Conservation (phyloP, 2,888 invertebrate genomes). For the Cinara cedri region DNA sequence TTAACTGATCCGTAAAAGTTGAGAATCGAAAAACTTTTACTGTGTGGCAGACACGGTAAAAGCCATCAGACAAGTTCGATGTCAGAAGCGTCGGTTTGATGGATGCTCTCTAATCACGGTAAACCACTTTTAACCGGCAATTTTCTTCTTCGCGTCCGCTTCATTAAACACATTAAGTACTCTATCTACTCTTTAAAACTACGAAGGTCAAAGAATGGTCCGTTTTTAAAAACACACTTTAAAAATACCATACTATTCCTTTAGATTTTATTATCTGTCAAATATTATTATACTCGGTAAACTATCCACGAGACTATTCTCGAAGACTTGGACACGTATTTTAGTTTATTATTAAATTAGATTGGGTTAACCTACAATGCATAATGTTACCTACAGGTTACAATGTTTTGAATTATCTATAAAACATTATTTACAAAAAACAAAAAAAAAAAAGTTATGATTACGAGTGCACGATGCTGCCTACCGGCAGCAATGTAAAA, state of each 20-base stretch:
- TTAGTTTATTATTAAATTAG: too few relatives aligned
- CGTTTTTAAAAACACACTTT: slow-evolving; percentile 1
- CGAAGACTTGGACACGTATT: too few relatives aligned
- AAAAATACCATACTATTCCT: neutral
- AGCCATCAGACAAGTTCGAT: slow-evolving; percentile 56
- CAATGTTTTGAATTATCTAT: too few relatives aligned
- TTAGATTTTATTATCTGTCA: neutral
- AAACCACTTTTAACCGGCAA: slow-evolving; percentile 58
- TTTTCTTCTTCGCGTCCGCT: slow-evolving; percentile 32
- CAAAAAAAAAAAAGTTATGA: too few relatives aligned
- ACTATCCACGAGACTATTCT: too few relatives aligned
- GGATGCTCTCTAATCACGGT: slow-evolving; percentile 59
- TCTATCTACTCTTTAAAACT: slow-evolving; percentile 37
- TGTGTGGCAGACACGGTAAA: slow-evolving; percentile 48
- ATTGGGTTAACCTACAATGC: too few relatives aligned
- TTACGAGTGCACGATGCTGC: too few relatives aligned
- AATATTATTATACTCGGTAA: too few relatives aligned
- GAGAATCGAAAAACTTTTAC: slow-evolving; percentile 56
- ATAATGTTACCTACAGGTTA: too few relatives aligned
- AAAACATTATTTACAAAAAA: too few relatives aligned
- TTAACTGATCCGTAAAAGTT: slow-evolving; percentile 55
- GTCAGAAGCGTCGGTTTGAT: slow-evolving; percentile 57
- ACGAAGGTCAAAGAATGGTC: neutral
- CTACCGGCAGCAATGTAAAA: too few relatives aligned
- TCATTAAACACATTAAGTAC: slow-evolving; percentile 55